These are phyloP conservation scores for Mechanitis messenoides DNA, from an alignment of 2,888 invertebrate genomes.

Conservation along the genomic window DNA sequence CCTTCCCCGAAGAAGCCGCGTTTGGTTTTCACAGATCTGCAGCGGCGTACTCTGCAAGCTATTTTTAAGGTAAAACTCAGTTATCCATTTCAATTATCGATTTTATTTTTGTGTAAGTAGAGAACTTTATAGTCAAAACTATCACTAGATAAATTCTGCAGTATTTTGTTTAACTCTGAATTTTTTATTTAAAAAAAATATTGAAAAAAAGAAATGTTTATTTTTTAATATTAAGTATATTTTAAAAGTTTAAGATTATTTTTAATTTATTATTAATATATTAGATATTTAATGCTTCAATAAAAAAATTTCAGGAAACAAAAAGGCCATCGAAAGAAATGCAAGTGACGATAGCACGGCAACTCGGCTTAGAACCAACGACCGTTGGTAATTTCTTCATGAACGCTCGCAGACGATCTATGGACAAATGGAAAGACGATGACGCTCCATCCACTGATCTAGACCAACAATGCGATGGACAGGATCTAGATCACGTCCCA, in stretches of 20 bases:
- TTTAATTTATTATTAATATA: slow-evolving; percentile 1
- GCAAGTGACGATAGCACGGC: slow-evolving; percentile 99
- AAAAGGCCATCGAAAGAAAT: slow-evolving; percentile 99
- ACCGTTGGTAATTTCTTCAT: slow-evolving; percentile 99
- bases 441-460: slow-evolving; percentile 81
- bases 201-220: no score
- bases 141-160: no score
- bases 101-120: no score
- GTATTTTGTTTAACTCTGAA: no score
- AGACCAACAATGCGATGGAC: slow-evolving; percentile 72
- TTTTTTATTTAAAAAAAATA: no score
- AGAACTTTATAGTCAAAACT: no score
- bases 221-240: no score
- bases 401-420: slow-evolving; percentile 98
- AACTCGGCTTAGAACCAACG: slow-evolving; percentile 96
- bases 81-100: no score
- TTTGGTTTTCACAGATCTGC: slow-evolving; percentile 99
- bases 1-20: slow-evolving; percentile 99
- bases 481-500: slow-evolving; percentile 67
- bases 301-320: slow-evolving; percentile 85
- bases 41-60: slow-evolving; percentile 99
- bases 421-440: slow-evolving; percentile 99
- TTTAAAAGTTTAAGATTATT: no score
- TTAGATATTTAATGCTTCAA: neutral
- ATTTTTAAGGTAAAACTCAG: slow-evolving; percentile 92